These are phyloP conservation scores for Nannoperca obscura DNA, from an alignment of 2,797 vertebrate genomes.

Conservation along the genomic window DNA sequence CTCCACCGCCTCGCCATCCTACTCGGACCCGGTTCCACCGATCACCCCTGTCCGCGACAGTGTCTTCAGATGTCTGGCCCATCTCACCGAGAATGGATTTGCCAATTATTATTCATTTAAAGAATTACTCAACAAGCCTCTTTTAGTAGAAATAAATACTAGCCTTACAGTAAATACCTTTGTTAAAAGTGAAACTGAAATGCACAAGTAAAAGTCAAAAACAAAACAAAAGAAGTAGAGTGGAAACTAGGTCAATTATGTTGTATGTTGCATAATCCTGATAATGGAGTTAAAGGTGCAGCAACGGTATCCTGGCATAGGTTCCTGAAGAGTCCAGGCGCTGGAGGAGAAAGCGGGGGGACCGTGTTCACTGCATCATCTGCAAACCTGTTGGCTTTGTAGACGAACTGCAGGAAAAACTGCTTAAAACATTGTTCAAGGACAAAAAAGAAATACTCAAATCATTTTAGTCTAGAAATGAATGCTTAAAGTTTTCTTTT, in stretches of 20 bases:
- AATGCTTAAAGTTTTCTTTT: too few species aligned
- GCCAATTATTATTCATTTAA: neutral
- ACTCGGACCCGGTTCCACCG: conserved; percentile 4
- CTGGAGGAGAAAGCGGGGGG: too few species aligned
- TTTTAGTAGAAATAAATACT: neutral
- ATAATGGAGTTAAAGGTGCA: too few species aligned
- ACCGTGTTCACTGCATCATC: too few species aligned
- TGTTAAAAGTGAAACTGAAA: neutral
- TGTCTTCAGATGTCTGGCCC: neutral
- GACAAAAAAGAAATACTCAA: too few species aligned
- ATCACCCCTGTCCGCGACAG: neutral
- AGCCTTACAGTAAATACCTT: too few species aligned
- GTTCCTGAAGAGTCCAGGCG: too few species aligned
- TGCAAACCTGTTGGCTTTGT: too few species aligned
- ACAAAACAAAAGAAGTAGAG: neutral
- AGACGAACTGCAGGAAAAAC: too few species aligned
- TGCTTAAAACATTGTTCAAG: too few species aligned
- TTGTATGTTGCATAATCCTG: neutral
- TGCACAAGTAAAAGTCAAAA: neutral
- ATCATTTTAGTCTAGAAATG: too few species aligned
- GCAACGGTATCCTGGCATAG: too few species aligned
- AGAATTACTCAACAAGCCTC: neutral
- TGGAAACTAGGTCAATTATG: neutral
- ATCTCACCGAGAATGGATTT: neutral
- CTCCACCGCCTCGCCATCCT: neutral